A percentile compares a stretch with the other conserved stretches of the same genome.
phyloP scores from a whole-genome alignment of 2,888 invertebrate genomes.

The Cremastinae sp. region DNA sequence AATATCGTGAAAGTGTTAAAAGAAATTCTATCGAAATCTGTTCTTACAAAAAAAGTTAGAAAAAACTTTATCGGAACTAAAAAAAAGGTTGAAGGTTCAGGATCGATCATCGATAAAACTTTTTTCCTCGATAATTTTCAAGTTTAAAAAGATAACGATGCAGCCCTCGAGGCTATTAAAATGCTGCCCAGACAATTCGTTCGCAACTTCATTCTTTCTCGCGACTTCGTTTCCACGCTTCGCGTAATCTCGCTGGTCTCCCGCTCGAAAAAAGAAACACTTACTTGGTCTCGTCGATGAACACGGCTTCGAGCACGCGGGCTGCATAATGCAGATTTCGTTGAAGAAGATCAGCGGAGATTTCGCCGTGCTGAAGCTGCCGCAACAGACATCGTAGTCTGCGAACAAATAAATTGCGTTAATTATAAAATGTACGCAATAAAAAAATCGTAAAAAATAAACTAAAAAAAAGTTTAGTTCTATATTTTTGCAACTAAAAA shows the following conservation, averaged over 20 bases:
- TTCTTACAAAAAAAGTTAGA: no score
- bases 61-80: no score
- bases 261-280: slow-evolving; percentile 72
- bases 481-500: no score
- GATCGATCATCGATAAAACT: no score
- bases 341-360: slow-evolving; percentile 93
- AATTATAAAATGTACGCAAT: neutral
- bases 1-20: no score
- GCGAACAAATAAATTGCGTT: slow-evolving; percentile 75
- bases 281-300: slow-evolving; percentile 96
- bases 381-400: slow-evolving; percentile 95
- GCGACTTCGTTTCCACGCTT: slow-evolving; percentile 23
- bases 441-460: no score
- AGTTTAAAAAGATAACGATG: neutral
- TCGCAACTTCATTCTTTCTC: slow-evolving; percentile 16
- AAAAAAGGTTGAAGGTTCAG: no score
- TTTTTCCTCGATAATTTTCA: no score
- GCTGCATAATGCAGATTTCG: slow-evolving; percentile 96
- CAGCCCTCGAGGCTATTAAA: slow-evolving; percentile 4
- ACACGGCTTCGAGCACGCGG: slow-evolving; percentile 94
- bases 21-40: no score
- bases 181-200: slow-evolving; percentile 17
- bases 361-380: slow-evolving; percentile 92
- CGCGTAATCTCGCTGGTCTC: slow-evolving; percentile 20
- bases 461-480: no score